These are phyloP conservation scores for Cataglyphis altisquamis DNA, from an alignment of 2,888 invertebrate genomes.

Conservation along the genomic window DNA sequence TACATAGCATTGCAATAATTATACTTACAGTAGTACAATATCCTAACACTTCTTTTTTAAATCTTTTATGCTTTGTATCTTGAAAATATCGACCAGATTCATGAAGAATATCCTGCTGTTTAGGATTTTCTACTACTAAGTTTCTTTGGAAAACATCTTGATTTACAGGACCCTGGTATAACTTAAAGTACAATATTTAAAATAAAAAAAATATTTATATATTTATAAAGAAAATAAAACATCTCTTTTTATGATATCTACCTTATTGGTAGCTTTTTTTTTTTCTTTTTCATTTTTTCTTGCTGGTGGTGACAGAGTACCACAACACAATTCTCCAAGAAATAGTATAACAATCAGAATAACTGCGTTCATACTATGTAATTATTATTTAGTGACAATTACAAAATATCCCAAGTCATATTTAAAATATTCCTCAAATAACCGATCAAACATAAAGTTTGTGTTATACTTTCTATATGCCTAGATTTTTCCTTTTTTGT, in stretches of 20 bases:
- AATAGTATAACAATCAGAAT: constrained; percentile 36
- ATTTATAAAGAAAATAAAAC: background rate
- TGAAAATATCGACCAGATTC: constrained; percentile 92
- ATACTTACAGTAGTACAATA: constrained; percentile 95
- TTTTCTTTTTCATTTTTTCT: constrained; percentile 63
- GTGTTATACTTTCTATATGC: too few species aligned
- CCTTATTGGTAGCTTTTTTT: constrained; percentile 63
- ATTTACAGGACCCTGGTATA: constrained; percentile 87
- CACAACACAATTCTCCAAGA: constrained; percentile 49
- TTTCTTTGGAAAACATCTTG: constrained; percentile 91
- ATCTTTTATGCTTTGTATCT: constrained; percentile 89
- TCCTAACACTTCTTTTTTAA: constrained; percentile 93
- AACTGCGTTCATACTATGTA: constrained; percentile 64
- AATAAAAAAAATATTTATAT: background rate
- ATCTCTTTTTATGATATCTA: constrained; percentile 27
- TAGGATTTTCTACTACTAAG: constrained; percentile 90
- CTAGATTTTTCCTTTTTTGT: too few species aligned
- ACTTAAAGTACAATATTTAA: constrained; percentile 1
- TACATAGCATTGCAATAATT: constrained; percentile 1
- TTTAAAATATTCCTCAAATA: background rate
- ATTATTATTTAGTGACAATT: background rate
- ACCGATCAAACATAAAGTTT: background rate
- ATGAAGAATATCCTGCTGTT: constrained; percentile 91
- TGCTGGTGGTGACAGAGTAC: constrained; percentile 67
- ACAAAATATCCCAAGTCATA: background rate